Evolutionary conservation across 2,888 invertebrate genomes (phyloP), one percentile per base, ranked within the genome.

Genomic region (Lepidocyrtinus sp.): DNA sequence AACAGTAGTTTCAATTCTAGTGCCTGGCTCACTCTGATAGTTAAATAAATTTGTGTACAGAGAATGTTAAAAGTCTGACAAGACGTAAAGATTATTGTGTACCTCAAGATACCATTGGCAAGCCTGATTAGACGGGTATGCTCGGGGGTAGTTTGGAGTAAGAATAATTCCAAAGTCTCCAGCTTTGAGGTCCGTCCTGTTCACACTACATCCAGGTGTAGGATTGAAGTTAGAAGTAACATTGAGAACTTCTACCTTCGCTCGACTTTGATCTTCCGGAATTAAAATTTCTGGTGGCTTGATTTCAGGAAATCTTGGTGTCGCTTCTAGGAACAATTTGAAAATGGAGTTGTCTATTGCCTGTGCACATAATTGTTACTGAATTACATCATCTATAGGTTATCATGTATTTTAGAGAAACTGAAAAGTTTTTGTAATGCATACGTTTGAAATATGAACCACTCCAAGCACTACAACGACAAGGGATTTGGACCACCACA

Each of bases 101-200:
- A 82, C 83, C 79, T 81, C 82, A 22, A 83, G 75, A 69, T 83
- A 82, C 83, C 83, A 83, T 46, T 83, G 81, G 26, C 83, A 83
- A 17, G 81, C 75, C 45, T 76, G 75, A 62, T 76, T 76, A n/a
- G 65, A 81, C 0, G 85, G 85, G 64, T 86, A 86, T 27, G 85
- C 84, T 24, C 75, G 72, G 0, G 86, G 86, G 62, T 86, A 85
- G 68, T 86, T 86, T 25, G 85, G 84, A 22, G 85, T 83, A 0
- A 81, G 73, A 24, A 86, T 82, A 25, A 82, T 78, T 19, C 86
- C 86, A 64, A 80, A 82, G 22, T 86, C 86, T 45, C 86, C 85
- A 22, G 84, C 74, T 45, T 75, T 73, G 46, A 86, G 50, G 59
- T 82, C 83, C 0, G 84, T 85, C 61, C 75, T 79, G 26, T 83